Base-by-base conservation (phyloP, 1,140 invertebrate genomes). In the Drusus annulatus region DNA sequence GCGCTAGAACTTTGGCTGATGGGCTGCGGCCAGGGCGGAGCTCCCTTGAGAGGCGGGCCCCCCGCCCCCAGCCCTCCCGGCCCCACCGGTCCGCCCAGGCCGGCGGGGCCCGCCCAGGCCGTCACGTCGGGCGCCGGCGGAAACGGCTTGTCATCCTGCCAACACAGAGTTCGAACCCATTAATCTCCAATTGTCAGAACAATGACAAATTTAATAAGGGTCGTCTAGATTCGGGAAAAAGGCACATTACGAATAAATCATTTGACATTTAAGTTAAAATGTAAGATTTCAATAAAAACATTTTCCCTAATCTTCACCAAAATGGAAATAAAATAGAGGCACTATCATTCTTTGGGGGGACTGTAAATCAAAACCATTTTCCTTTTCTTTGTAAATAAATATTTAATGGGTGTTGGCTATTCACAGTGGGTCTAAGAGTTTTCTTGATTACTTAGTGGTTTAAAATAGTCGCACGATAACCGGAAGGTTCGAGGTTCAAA, bases 1-100 rank as follows among this genome's bases (percentile, higher is more conserved):
- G 86, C 86, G 21, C 88, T 89, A 17, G 89, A 90, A 63, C 88
- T 90, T 84, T 90, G 89, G 82, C 89, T 90, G 56, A 86, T 87
- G 60, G 89, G 85, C 1, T 86, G 86, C 45, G 88, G 86, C 23
- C 86, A 81, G 87, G 88, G 89, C 73, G 87, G 89, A 36, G 87
- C 80, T 5, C 86, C 68, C 78, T 85, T 82, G 31, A 69, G 19
- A 45, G 51, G 31, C 87, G n/a, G 85, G 85, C 60, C 83, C 84
- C 77, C 82, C 56, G 31, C 17, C 45, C 25, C 28, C 10, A 10
- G 21, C 85, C 63, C 81, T 73, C 31, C 36, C 0, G 36, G 8
- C 45, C 45, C 28, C 21, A 84, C 63, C 80, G 36, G 8, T 25
- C 45, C 28, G 23, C 84, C 63, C 80, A 85, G 54, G 79, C 78